A percentile compares a stretch with the other conserved stretches of the same genome.
Conservation (phyloP, 1,140 invertebrate species). For the Globodera ellingtonae region DNA sequence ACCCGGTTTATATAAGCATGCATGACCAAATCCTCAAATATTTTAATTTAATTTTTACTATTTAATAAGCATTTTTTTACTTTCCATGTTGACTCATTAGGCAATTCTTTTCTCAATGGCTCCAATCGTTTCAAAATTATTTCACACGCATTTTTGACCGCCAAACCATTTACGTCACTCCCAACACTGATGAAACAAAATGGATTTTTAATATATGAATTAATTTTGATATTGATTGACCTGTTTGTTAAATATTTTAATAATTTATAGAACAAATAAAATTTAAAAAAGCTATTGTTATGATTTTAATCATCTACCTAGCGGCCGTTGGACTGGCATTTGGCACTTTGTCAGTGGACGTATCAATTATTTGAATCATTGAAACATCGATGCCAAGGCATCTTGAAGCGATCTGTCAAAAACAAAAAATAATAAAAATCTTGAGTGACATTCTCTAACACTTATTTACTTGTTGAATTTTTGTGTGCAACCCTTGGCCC, state of each 20-base stretch:
- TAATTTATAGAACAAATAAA: background rate
- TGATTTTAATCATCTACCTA: background rate
- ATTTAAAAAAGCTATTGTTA: background rate
- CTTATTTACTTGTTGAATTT: slow-evolving; percentile 81
- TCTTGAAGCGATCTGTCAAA: slow-evolving; percentile 77
- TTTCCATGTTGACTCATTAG: slow-evolving; percentile 75
- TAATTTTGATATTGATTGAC: too few species aligned
- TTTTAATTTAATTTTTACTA: background rate
- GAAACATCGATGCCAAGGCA: slow-evolving; percentile 75
- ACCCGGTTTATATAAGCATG: slow-evolving; percentile 80
- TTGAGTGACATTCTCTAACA: background rate
- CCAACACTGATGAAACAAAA: slow-evolving; percentile 72
- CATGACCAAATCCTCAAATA: slow-evolving; percentile 76
- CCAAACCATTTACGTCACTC: slow-evolving; percentile 93
- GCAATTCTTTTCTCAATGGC: slow-evolving; percentile 78
- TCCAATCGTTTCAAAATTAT: slow-evolving; percentile 77
- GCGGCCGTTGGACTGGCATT: slow-evolving; percentile 90
- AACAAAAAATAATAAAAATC: slow-evolving; percentile 60
- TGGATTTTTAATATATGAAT: background rate
- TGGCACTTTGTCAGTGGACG: slow-evolving; percentile 87
- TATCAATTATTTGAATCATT: slow-evolving; percentile 84
- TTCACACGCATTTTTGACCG: slow-evolving; percentile 83
- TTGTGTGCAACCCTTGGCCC: slow-evolving; percentile 92
- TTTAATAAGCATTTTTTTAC: background rate
- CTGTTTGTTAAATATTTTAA: too few species aligned